A percentile compares a stretch with the other conserved stretches of the same genome.
Conservation (phyloP, 2,888 invertebrate genomes). For the Netelia inedita region DNA sequence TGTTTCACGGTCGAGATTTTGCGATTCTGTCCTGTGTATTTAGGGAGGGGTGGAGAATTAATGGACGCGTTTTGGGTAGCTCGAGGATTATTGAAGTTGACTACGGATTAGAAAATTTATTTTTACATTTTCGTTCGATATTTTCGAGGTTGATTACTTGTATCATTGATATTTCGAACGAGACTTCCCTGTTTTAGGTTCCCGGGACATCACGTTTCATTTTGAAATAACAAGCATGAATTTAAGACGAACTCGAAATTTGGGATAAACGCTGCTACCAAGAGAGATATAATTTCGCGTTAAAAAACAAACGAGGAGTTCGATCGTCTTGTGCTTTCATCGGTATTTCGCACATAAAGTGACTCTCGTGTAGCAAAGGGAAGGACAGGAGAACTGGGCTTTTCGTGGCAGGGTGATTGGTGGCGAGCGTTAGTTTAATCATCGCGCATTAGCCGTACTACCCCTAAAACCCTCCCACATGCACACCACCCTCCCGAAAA, state of each 20-base stretch:
- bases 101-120: conserved; percentile 47
- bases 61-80: conserved; percentile 29
- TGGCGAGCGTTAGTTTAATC: conserved; percentile 85
- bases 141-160: too few species aligned
- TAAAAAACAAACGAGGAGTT: conserved; percentile 37
- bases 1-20: conserved; percentile 16
- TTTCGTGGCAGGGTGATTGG: conserved; percentile 84
- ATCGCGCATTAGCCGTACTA: conserved; percentile 83
- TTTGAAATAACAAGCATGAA: too few species aligned
- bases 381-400: conserved; percentile 75
- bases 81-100: conserved; percentile 59
- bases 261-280: neutral
- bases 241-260: neutral
- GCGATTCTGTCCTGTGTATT: neutral
- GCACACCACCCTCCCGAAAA: conserved; percentile 55
- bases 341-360: conserved; percentile 34
- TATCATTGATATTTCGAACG: too few species aligned
- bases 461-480: conserved; percentile 45
- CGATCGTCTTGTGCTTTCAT: conserved; percentile 42
- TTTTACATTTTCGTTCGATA: conserved; percentile 40
- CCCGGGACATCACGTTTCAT: too few species aligned
- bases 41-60: conserved; percentile 26
- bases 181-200: too few species aligned
- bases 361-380: conserved; percentile 32
- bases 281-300: conserved; percentile 40